These are phyloP conservation scores for Drosophila auraria DNA, from an alignment of 1,140 invertebrate genomes.

Conservation along the genomic window DNA sequence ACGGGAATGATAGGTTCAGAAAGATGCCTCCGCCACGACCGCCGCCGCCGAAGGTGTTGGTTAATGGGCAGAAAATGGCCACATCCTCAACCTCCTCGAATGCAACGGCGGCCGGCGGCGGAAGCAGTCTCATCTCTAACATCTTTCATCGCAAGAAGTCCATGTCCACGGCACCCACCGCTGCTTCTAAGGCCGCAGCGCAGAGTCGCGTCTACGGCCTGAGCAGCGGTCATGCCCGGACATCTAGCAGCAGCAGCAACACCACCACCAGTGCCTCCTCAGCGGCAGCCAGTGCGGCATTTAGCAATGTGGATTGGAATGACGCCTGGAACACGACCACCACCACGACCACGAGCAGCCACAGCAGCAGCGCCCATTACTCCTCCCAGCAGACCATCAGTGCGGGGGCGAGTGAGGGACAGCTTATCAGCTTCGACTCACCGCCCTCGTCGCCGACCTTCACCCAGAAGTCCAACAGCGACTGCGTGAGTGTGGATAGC, in stretches of 20 bases:
- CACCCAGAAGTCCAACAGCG: conserved; percentile 90
- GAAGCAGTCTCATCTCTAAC: conserved; percentile 83
- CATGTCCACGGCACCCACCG: conserved; percentile 48
- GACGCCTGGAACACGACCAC: conserved; percentile 70
- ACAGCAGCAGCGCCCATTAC: conserved; percentile 29
- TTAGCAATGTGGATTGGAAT: conserved; percentile 66
- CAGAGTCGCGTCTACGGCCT: conserved; percentile 84
- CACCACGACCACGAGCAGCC: conserved; percentile 11
- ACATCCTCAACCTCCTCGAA: conserved; percentile 29
- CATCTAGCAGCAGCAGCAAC: conserved; percentile 11
- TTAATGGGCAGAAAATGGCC: conserved; percentile 56
- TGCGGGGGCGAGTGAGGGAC: conserved; percentile 62
- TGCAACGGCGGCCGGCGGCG: conserved; percentile 28
- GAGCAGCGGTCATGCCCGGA: conserved; percentile 84
- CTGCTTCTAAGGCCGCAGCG: conserved; percentile 83
- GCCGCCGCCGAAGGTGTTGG: conserved; percentile 75
- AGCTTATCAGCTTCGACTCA: conserved; percentile 88
- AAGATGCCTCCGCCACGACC: conserved; percentile 81
- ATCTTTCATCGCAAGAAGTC: conserved; percentile 80
- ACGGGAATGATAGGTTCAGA: conserved; percentile 54
- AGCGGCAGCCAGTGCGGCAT: conserved; percentile 19
- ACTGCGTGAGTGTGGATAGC: conserved; percentile 90
- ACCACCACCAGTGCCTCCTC: conserved; percentile 15
- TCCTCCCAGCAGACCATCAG: conserved; percentile 24
- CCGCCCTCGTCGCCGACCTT: conserved; percentile 90